phyloP scores from a whole-genome alignment of 2,888 invertebrate genomes.

The Fragum fragum region DNA sequence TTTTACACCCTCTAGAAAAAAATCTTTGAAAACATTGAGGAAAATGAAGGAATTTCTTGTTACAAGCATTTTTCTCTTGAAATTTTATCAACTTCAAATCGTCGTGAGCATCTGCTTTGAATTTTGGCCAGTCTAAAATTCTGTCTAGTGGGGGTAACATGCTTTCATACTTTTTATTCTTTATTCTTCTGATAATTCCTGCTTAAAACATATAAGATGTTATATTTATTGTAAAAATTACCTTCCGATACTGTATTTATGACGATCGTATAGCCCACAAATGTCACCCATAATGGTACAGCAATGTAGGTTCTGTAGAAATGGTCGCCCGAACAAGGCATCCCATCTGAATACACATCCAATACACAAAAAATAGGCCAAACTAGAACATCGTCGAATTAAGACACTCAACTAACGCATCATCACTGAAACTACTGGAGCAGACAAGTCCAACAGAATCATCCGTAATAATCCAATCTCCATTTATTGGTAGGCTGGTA shows the following conservation, averaged over 20 bases:
- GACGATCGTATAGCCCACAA: neutral
- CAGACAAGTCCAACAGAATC: neutral
- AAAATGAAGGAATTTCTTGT: no score
- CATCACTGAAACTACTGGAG: neutral
- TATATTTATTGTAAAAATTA: no score
- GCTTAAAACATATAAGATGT: no score
- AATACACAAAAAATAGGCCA: neutral
- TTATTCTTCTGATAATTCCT: no score
- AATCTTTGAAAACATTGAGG: no score
- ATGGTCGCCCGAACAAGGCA: neutral
- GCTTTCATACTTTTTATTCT: no score
- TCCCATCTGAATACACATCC: constrained; percentile 7
- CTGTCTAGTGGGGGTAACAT: no score
- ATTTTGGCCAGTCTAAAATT: no score
- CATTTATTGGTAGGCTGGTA: neutral
- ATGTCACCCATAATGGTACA: neutral
- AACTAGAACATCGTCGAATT: neutral
- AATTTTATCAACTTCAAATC: no score
- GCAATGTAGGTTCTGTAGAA: neutral
- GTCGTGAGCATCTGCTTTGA: no score
- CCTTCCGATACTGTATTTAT: constrained; percentile 6
- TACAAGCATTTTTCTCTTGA: no score
- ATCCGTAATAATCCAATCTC: neutral
- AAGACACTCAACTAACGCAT: neutral
- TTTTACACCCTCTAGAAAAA: no score